These are phyloP conservation scores for Tyrannus savana DNA, from an alignment of 2,113 vertebrate species.

Conservation along the genomic window DNA sequence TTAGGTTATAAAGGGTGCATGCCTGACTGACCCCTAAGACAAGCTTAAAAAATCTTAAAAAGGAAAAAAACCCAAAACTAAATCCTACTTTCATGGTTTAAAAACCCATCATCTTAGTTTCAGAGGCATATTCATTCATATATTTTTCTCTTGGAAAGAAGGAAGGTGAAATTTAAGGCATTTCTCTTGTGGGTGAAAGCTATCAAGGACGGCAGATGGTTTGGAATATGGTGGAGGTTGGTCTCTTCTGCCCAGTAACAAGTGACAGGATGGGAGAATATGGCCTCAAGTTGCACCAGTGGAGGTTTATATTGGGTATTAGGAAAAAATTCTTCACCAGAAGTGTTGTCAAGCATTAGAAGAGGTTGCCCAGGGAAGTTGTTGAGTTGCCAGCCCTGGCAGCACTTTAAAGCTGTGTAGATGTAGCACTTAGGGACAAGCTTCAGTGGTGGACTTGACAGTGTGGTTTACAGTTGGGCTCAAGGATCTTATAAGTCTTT, in stretches of 20 bases:
- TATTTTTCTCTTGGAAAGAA: background rate
- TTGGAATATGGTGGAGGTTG: background rate
- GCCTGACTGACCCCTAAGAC: background rate
- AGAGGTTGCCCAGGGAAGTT: background rate
- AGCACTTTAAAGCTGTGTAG: background rate
- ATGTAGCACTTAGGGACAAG: background rate
- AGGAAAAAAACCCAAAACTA: background rate
- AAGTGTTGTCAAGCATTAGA: background rate
- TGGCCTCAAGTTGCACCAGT: background rate
- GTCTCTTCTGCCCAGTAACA: background rate
- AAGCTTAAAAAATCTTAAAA: background rate
- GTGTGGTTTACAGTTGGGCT: fast-evolving
- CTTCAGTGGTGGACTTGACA: background rate
- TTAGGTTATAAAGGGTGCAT: background rate
- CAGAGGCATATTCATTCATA: background rate
- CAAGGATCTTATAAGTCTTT: background rate
- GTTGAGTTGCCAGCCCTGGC: background rate
- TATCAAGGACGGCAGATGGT: background rate
- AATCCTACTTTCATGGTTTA: background rate
- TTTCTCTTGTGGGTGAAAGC: background rate
- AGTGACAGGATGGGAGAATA: background rate
- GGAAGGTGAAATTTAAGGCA: background rate
- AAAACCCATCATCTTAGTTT: background rate
- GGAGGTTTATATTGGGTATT: background rate
- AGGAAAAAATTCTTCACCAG: background rate